Base-by-base conservation (phyloP, 2,797 vertebrate genomes). In the Acomys russatus region DNA sequence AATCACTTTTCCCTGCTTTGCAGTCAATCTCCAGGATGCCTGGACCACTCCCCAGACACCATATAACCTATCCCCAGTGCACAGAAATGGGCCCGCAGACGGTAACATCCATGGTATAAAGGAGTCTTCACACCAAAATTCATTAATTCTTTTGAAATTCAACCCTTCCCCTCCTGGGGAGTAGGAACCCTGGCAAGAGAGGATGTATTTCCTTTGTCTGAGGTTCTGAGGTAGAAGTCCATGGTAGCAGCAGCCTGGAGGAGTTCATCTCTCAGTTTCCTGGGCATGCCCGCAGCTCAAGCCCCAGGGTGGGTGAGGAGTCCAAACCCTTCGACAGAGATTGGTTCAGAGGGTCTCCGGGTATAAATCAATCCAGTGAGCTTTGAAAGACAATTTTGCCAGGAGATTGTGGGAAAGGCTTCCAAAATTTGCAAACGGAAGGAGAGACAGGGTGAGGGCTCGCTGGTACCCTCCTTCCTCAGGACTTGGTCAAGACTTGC, bases 101-200 rank as follows among this genome's bases (percentile, higher is more conserved):
- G 77, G 22, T 56, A 35, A n/a, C 12, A 35, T 76, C 83, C 56
- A 64, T 49, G 11, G 23, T 33, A 87, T 56, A 92, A 94, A 94
- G 15, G n/a, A 87, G n/a, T 44, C 91, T 9, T 49, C 15, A 38
- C 1, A 89, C 35, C 80, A 73, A 92, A 91, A 85, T 85, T 82
- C 22, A 91, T 51, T 90, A 70, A 92, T 97, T 95, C 88, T 93
- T 97, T 97, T 92, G 83, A 91, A 97, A 94, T 90, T 44, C 33
- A 87, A 86, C 64, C 79, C n/a, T 87, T 96, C 61, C 77, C 71
- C 73, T 93, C 51, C 85, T 63, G 38, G 38, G 28, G 51, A 87
- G 23, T 51, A 14, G 35, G 14, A 1, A n/a, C 44, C 89, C 84
- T 9, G 38, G 71, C 38, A 25, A 88, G 87, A 35, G 20, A 86